phyloP scores from a whole-genome alignment of 1,140 invertebrate genomes.

The Ceratosolen fusciceps region DNA sequence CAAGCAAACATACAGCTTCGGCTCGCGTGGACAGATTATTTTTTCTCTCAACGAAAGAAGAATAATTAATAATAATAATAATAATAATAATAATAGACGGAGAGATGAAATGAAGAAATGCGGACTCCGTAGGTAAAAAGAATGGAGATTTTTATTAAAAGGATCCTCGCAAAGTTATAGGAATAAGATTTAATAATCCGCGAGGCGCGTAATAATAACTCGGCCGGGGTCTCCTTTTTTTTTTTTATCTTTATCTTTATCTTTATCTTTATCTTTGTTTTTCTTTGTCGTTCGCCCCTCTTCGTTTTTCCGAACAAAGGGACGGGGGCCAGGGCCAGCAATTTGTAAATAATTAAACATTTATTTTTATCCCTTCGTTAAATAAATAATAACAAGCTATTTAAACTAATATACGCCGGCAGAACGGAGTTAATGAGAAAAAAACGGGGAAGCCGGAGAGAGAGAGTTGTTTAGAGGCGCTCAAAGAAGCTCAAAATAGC shows the following conservation, averaged over 20 bases:
- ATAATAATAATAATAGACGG: too few species aligned
- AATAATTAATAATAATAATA: too few species aligned
- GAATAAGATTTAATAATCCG: slow-evolving; percentile 5
- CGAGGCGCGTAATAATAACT: not conserved
- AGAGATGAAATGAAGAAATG: too few species aligned
- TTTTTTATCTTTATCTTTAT: too few species aligned
- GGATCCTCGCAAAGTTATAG: not conserved
- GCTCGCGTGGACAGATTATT: too few species aligned
- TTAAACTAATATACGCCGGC: slow-evolving; percentile 22
- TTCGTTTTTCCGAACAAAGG: not conserved
- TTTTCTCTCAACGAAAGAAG: too few species aligned
- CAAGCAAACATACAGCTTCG: too few species aligned
- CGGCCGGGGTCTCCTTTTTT: too few species aligned
- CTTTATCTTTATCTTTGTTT: too few species aligned
- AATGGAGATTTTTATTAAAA: not conserved
- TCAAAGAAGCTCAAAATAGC: slow-evolving; percentile 20
- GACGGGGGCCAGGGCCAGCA: not conserved
- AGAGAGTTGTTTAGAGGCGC: slow-evolving; percentile 3
- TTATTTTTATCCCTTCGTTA: slow-evolving; percentile 5
- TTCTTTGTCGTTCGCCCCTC: too few species aligned
- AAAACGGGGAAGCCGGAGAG: slow-evolving; percentile 1
- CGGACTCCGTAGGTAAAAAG: not conserved
- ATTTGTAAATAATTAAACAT: slow-evolving; percentile 12
- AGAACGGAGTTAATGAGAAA: slow-evolving; percentile 19
- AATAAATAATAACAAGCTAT: slow-evolving; percentile 25